Percentiles rank a stretch among this genome's conserved stretches.
Conservation (phyloP, 2,797 vertebrate species). For the Sus cebifrons region DNA sequence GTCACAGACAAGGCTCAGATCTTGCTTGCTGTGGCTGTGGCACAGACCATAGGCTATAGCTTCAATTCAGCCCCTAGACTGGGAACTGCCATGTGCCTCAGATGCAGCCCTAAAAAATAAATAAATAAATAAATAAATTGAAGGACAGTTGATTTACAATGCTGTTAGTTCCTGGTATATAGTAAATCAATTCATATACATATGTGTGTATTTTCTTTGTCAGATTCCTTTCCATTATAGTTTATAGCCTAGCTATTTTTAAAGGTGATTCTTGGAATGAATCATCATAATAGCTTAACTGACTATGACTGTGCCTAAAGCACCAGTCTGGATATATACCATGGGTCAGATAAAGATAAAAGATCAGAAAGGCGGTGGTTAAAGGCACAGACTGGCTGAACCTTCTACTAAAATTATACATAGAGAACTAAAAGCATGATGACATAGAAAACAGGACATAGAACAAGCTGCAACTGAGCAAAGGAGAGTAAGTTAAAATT, state of each 20-base stretch:
- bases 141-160: no score
- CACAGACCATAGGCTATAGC: no score
- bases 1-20: no score
- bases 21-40: no score
- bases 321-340: not conserved
- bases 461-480: conserved; percentile 8
- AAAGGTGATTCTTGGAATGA: conserved; percentile 67
- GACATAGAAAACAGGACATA: conserved; percentile 54
- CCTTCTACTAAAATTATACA: conserved; percentile 45
- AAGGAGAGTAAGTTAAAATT: conserved; percentile 53
- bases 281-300: not conserved
- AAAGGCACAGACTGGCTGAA: conserved; percentile 31
- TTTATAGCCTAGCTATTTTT: conserved; percentile 22
- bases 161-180: no score
- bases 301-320: not conserved
- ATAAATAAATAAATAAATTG: no score
- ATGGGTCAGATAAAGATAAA: conserved; percentile 29
- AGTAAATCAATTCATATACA: no score
- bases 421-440: conserved; percentile 14
- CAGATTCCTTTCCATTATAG: no score
- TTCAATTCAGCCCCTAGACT: no score
- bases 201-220: no score
- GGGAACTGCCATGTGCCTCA: no score
- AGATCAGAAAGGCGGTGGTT: not conserved
- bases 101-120: no score